Percentiles rank a stretch among this genome's conserved stretches.
Evolutionary conservation across 37 sponge, comb jelly and placozoan genomes (phyloP).

Genomic region (Haliclona indistincta): DNA sequence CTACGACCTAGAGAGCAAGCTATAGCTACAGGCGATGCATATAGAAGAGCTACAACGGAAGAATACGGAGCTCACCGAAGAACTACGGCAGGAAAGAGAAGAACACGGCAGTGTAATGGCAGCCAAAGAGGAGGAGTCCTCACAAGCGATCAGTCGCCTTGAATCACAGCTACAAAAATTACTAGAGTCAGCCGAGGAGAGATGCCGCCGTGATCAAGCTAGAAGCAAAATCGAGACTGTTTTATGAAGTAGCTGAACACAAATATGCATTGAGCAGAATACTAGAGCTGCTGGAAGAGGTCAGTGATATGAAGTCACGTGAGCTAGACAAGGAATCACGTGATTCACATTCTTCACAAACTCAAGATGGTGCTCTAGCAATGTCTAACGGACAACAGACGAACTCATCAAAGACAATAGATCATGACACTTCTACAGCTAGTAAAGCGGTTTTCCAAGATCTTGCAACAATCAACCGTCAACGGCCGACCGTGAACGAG

Average conservation of each 20-base stretch:
- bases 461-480: too few species aligned
- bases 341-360: not conserved
- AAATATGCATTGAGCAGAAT: conserved; percentile 12
- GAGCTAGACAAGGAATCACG: not conserved
- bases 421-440: too few species aligned
- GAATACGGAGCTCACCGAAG: conserved; percentile 36
- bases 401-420: too few species aligned
- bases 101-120: not conserved
- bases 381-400: too few species aligned
- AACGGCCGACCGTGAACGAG: too few species aligned
- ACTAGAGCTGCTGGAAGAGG: conserved; percentile 39
- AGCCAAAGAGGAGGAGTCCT: conserved; percentile 15
- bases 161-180: conserved; percentile 36
- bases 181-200: conserved; percentile 40
- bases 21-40: conserved; percentile 60
- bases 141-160: not conserved
- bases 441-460: too few species aligned
- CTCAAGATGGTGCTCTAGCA: too few species aligned
- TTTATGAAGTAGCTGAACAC: conserved; percentile 67
- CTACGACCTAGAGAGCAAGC: conserved; percentile 70
- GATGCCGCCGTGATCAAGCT: conserved; percentile 35
- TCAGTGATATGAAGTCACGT: not conserved
- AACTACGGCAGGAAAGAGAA: conserved; percentile 10
- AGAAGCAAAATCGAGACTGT: conserved; percentile 57
- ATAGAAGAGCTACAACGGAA: conserved; percentile 53